Percentiles rank a stretch among this genome's conserved stretches.
These are phyloP conservation scores for Nemurella pictetii DNA, from an alignment of 2,888 invertebrate genomes.

Conservation along the genomic window DNA sequence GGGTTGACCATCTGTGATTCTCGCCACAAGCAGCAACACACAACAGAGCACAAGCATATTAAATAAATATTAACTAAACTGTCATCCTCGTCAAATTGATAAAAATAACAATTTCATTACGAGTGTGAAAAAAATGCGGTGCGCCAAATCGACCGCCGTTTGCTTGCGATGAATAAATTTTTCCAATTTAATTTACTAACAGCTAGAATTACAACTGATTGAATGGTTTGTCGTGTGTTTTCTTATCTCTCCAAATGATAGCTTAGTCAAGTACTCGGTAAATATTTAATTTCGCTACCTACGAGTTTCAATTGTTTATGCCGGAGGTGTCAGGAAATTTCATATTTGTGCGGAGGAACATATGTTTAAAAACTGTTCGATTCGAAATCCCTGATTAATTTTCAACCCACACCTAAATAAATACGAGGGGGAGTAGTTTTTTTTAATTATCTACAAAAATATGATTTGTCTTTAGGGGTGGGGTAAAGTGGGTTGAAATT, in stretches of 20 bases:
- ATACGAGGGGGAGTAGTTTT: conserved; percentile 18
- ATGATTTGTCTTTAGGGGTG: conserved; percentile 19
- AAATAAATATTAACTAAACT: conserved; percentile 16
- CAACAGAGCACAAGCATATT: neutral
- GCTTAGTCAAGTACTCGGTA: conserved; percentile 35
- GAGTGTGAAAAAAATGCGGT: neutral
- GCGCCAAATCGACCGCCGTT: neutral
- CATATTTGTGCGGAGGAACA: conserved; percentile 18
- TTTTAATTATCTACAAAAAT: conserved; percentile 34
- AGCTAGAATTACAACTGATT: neutral
- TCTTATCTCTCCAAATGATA: conserved; percentile 24
- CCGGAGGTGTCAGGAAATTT: neutral
- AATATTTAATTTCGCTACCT: conserved; percentile 39
- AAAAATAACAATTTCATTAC: neutral
- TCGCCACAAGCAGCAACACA: neutral
- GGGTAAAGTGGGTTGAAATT: neutral
- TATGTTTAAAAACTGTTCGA: conserved; percentile 15
- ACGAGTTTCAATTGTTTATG: conserved; percentile 21
- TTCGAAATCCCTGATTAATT: neutral
- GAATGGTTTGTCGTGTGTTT: conserved; percentile 6
- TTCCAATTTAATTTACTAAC: conserved; percentile 4
- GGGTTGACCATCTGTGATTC: neutral
- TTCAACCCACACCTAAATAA: conserved; percentile 30
- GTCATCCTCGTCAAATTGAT: neutral
- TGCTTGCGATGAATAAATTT: neutral